These are phyloP conservation scores for Synanceia verrucosa DNA, from an alignment of 2,797 vertebrate genomes.

Conservation along the genomic window DNA sequence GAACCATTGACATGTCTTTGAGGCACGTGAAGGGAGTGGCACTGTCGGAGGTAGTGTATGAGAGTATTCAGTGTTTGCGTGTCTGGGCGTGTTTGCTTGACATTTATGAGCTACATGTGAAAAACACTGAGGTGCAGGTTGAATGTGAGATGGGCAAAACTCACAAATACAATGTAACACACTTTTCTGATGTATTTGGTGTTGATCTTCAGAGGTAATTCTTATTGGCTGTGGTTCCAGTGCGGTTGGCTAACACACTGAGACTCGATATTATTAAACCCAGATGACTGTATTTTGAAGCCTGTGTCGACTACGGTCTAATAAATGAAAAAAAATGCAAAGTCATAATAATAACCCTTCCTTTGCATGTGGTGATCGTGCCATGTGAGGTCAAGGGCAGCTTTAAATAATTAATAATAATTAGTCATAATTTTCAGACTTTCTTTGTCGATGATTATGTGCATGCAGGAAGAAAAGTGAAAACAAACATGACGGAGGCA, in stretches of 20 bases:
- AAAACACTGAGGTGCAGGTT: background rate
- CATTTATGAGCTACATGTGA: constrained; percentile 12
- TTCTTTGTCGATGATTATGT: background rate
- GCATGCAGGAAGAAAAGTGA: background rate
- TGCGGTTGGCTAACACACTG: background rate
- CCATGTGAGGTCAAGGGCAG: background rate
- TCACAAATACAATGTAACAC: background rate
- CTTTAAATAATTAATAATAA: background rate
- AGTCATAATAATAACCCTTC: background rate
- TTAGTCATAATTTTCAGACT: background rate
- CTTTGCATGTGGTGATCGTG: background rate
- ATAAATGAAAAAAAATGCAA: background rate
- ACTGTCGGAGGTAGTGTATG: background rate
- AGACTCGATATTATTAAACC: background rate
- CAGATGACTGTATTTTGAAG: background rate
- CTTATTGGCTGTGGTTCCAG: background rate
- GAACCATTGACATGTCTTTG: background rate
- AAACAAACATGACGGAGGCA: constrained; percentile 12
- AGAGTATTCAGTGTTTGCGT: background rate
- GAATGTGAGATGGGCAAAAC: background rate
- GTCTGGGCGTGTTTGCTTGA: constrained; percentile 6
- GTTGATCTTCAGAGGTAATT: background rate
- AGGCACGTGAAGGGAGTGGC: constrained; percentile 25
- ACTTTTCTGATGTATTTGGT: background rate
- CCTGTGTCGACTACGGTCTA: background rate